Evolutionary conservation across 1,140 invertebrate species (phyloP), one percentile per base, ranked within the genome.

Genomic region (Saxidomus purpurata): DNA sequence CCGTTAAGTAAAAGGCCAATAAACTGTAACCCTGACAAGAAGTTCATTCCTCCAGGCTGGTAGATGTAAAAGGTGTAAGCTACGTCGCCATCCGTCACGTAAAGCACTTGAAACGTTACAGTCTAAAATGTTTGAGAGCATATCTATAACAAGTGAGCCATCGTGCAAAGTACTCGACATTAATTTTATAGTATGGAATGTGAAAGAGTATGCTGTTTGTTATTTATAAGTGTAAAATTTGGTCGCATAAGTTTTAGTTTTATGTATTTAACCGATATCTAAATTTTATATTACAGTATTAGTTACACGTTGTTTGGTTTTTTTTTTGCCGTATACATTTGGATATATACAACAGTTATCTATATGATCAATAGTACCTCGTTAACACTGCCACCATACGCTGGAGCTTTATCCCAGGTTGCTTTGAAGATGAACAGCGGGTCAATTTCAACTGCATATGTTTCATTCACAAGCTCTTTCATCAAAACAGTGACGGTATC

Each of bases 1-100:
- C 85, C 85, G n/a, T 77, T 49, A 63, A 79, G 28, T 8, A 87
- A 52, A 11, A 59, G 36, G n/a, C 85, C 85, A 38, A 87, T 79
- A 34, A 87, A 87, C 43, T 76, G 85, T 40, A 6, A 47, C 15
- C 52, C 74, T 31, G 36, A 63, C 22, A 9, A 1, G 28, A 63
- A 76, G 17, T 11, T 43, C 85, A 87, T 87, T 28, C 36, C 71
- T 1, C 74, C 69, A 4, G 28, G 19, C 25, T 61, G 0, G 38
- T 87, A 87, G n/a, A 8, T 43, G 69, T 79, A 77, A 49, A 87
- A 79, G 1, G 85, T 34, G 31, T 87, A 87, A 0, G 85, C 40
- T 28, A 38, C 6, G 22, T 52, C 40, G 22, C 85, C 85, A 49
- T 87, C 71, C 0, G 71, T 63, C 8, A 55, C 55, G 25, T 55